Percentiles rank a stretch among this genome's conserved stretches.
These are phyloP conservation scores for Halcyon smyrnensis DNA, from an alignment of 2,797 vertebrate genomes.

Conservation along the genomic window DNA sequence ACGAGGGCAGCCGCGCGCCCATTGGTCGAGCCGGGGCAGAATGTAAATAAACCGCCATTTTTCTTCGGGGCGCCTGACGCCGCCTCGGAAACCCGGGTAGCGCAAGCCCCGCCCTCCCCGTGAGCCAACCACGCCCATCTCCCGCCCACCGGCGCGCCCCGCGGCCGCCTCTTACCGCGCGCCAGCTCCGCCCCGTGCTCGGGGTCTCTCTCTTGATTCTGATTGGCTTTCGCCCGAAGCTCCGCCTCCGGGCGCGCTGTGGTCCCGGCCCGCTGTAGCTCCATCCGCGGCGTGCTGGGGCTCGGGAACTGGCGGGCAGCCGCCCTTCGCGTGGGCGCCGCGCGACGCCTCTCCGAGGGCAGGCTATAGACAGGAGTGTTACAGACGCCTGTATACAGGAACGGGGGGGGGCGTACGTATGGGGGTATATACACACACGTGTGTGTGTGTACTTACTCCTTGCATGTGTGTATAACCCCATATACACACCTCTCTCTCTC, in stretches of 20 bases:
- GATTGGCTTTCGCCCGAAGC: accelerated
- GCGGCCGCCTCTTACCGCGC: accelerated
- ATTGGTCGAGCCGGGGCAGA: neutral
- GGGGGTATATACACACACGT: accelerated
- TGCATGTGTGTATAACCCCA: no score
- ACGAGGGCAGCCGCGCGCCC: neutral
- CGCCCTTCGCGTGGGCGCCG: no score
- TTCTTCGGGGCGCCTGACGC: neutral
- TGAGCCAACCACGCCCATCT: neutral
- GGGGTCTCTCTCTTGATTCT: accelerated
- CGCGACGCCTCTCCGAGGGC: accelerated
- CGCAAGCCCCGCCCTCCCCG: accelerated
- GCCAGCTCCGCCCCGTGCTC: accelerated
- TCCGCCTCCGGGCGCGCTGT: neutral
- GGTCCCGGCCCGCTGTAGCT: neutral
- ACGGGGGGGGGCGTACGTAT: accelerated
- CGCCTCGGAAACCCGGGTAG: neutral
- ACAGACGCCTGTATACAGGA: no score
- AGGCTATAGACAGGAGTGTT: accelerated
- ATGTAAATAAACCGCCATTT: neutral
- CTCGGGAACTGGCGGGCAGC: no score
- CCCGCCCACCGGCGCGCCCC: accelerated
- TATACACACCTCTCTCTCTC: neutral
- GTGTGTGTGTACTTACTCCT: no score
- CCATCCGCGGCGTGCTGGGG: neutral